phyloP scores from a whole-genome alignment of 1,140 invertebrate species.

The Euwallacea similis region DNA sequence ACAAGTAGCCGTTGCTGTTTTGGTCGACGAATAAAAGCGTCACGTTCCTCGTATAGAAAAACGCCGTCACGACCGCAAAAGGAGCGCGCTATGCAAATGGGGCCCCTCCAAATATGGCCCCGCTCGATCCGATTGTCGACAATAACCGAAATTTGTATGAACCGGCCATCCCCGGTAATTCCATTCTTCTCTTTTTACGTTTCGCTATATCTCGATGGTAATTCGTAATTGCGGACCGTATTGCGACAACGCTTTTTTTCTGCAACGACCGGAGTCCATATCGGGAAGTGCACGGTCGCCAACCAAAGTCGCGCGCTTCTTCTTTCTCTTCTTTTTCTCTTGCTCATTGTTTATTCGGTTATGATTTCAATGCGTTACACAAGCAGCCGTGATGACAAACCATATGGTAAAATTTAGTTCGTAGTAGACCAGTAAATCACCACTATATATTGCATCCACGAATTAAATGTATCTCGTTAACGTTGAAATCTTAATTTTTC shows the following conservation, averaged over 20 bases:
- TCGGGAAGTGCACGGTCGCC: slow-evolving; percentile 6
- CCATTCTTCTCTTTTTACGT: slow-evolving; percentile 19
- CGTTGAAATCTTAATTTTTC: too few species aligned
- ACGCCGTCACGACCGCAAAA: slow-evolving; percentile 27
- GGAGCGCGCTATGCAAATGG: slow-evolving; percentile 26
- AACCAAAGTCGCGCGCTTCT: not conserved
- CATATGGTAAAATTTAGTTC: too few species aligned
- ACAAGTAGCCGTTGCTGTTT: slow-evolving; percentile 23
- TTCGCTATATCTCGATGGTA: slow-evolving; percentile 26
- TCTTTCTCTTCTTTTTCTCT: not conserved
- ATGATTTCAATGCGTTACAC: not conserved
- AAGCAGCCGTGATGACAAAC: too few species aligned
- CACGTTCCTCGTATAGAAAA: slow-evolving; percentile 22
- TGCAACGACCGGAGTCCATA: slow-evolving; percentile 1
- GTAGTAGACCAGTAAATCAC: too few species aligned
- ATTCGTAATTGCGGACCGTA: slow-evolving; percentile 22
- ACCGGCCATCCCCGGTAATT: slow-evolving; percentile 7
- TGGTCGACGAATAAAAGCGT: slow-evolving; percentile 24
- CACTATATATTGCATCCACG: too few species aligned
- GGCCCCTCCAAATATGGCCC: slow-evolving; percentile 18
- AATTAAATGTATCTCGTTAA: too few species aligned
- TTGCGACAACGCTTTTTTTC: slow-evolving; percentile 1
- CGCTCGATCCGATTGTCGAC: slow-evolving; percentile 14
- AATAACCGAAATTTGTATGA: slow-evolving; percentile 31
- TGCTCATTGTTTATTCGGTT: slow-evolving; percentile 1